A percentile compares a stretch with the other conserved stretches of the same genome.
Conservation (phyloP, 2,888 invertebrate species). For the Phyto melanocephala region DNA sequence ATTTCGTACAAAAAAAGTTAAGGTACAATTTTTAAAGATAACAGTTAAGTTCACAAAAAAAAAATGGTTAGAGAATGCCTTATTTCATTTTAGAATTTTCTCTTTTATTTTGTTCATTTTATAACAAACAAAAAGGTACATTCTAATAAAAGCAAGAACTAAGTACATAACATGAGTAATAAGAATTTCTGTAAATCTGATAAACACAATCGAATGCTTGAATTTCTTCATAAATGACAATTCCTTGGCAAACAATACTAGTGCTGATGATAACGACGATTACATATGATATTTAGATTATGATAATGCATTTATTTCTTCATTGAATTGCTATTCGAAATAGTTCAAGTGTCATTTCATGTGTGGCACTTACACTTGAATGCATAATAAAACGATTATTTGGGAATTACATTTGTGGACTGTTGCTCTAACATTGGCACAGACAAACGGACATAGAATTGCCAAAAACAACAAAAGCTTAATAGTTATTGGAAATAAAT, state of each 20-base stretch:
- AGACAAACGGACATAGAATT: slow-evolving; percentile 10
- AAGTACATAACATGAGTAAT: too few species aligned
- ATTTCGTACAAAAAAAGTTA: too few species aligned
- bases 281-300: slow-evolving; percentile 50
- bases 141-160: too few species aligned
- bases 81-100: not conserved
- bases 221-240: slow-evolving; percentile 50
- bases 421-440: slow-evolving; percentile 27
- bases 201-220: slow-evolving; percentile 43
- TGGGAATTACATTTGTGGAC: slow-evolving; percentile 42
- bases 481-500: slow-evolving; percentile 34
- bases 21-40: too few species aligned
- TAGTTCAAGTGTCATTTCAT: slow-evolving; percentile 45
- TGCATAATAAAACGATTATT: slow-evolving; percentile 64
- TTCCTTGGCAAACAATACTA: slow-evolving; percentile 50
- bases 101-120: not conserved
- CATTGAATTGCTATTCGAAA: slow-evolving; percentile 47
- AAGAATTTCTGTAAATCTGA: slow-evolving; percentile 52
- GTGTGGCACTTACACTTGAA: slow-evolving; percentile 54
- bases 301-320: slow-evolving; percentile 53
- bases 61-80: too few species aligned
- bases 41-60: not conserved
- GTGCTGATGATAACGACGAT: slow-evolving; percentile 29
- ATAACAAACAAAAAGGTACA: too few species aligned
- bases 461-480: slow-evolving; percentile 19